Percentiles rank a stretch among this genome's conserved stretches.
Evolutionary conservation across 2,888 invertebrate genomes (phyloP).

Genomic region (Lacanobia wlatinum): DNA sequence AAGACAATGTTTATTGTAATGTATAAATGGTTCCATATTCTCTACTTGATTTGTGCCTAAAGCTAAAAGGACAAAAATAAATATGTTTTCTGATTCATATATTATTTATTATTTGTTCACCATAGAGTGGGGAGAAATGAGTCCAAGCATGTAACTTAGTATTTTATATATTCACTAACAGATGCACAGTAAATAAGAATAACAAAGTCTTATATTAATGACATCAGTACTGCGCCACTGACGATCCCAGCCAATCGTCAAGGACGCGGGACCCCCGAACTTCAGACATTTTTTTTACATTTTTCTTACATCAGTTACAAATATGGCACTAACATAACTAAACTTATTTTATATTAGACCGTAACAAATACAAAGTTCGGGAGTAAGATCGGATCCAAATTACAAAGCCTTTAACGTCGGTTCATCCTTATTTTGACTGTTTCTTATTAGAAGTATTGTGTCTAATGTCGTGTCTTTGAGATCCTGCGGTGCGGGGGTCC

Average conservation of each 20-base stretch:
- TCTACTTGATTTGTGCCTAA: conserved; percentile 25
- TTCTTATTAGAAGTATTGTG: conserved; percentile 81
- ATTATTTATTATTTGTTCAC: conserved; percentile 73
- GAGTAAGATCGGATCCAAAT: conserved; percentile 65
- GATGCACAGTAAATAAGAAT: conserved; percentile 66
- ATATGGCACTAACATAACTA: conserved; percentile 77
- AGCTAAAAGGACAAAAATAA: conserved; percentile 67
- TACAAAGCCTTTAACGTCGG: conserved; percentile 68
- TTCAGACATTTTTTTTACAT: conserved; percentile 59
- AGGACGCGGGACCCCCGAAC: conserved; percentile 69
- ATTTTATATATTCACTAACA: conserved; percentile 71
- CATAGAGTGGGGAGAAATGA: conserved; percentile 68
- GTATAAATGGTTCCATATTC: conserved; percentile 13
- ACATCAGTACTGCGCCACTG: conserved; percentile 66
- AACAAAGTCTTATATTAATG: conserved; percentile 61
- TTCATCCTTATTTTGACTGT: conserved; percentile 70
- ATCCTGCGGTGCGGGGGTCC: conserved; percentile 81
- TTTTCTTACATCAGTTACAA: conserved; percentile 61
- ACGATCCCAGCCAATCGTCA: conserved; percentile 67
- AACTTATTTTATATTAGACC: conserved; percentile 60
- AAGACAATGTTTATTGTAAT: conserved; percentile 60
- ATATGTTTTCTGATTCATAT: conserved; percentile 64
- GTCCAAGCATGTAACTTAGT: conserved; percentile 62
- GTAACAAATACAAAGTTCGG: conserved; percentile 65
- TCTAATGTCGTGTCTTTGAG: conserved; percentile 80